Base-by-base conservation (phyloP, 2,888 invertebrate genomes). In the Microctonus hyperodae region DNA sequence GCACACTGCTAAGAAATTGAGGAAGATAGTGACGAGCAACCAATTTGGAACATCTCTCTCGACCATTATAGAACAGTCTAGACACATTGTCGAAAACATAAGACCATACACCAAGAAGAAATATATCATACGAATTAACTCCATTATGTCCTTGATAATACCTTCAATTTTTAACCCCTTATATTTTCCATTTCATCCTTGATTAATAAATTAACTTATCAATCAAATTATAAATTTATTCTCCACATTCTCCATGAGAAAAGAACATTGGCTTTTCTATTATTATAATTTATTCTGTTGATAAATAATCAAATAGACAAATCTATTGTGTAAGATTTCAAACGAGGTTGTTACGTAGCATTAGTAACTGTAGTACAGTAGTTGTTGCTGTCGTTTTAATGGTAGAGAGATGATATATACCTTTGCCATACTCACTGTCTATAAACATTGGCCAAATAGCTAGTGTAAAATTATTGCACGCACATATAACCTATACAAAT, bases 51-150 rank as follows among this genome's bases (percentile, higher is more conserved):
- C 81, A 78, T 78, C 71, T 76, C 40, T 70, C 40, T 70, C 73
- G 76, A 80, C 83, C 69, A 72, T 81, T 81, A 83, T 83, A 83
- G 83, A 82, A 82, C 78, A 74, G 76, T 74, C 76, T 80, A 81
- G 79, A 68, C 72, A 79, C 78, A 74, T 80, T 79, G 81, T 79
- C 78, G 78, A 81, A 83, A 82, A 81, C 81, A 79, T 81, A 73
- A 75, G 79, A 71, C 78, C 69, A 68, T 63, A 37, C 35, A 25
- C 65, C 22, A 37, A 11, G 57, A 35, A 57, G 58, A 51, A 37
- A 31, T 25, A 13, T 33, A 5, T 60, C 11, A 31, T 7, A 11
- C 20, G 7, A 59, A 37, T 13, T 37, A 31, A 16, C 5, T 16
- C 2, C 5, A 31, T n/a, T n/a, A n/a, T 50, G 50, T 23, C 50